Base-by-base conservation (phyloP, 2,888 invertebrate genomes). In the Schrankia costaestrigalis region DNA sequence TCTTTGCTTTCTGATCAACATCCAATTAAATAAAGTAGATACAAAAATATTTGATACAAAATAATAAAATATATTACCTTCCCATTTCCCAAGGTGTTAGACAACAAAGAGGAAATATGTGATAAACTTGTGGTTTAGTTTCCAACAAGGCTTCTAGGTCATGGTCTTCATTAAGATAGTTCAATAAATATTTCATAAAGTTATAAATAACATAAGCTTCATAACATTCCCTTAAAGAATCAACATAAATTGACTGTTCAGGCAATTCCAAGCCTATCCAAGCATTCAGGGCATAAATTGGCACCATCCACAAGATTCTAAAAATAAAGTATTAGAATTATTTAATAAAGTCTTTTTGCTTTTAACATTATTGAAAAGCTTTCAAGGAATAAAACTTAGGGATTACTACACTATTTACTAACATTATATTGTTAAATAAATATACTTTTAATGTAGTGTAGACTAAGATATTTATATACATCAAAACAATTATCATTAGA, bases 151-250 rank as follows among this genome's bases (percentile, higher is more conserved):
- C 93, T 74, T 96, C 96, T 47, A 97, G 84, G 72, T 97, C 95
- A 87, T 94, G 93, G 68, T 94, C 95, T 63, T 93, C 91, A 83
- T 95, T 94, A 31, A 98, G 89, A 78, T 96, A 98, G 72, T 96
- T 96, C 41, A 98, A 85, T 55, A 98, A 89, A 75, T 95, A 98
- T 66, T 94, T 95, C 97, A 98, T 97, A 71, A 98, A 98, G 87
- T 97, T 98, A 78, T 98, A 98, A 63, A 98, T 98, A 2, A 98
- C 98, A 88, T 97, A 98, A 1, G 97, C 98, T 85, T 98, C 98
- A 71, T 98, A 98, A 73, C 97, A 98, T 88, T 98, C 98, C 72
- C 98, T 90, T 31, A 96, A 78, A 56, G 96, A 96, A 78, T 98
- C 97, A 66, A 97, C 92, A 73, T 97, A 98, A 52, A 98, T 96